Evolutionary conservation across 2,113 vertebrate genomes (phyloP).

Genomic region (Oplegnathus fasciatus): DNA sequence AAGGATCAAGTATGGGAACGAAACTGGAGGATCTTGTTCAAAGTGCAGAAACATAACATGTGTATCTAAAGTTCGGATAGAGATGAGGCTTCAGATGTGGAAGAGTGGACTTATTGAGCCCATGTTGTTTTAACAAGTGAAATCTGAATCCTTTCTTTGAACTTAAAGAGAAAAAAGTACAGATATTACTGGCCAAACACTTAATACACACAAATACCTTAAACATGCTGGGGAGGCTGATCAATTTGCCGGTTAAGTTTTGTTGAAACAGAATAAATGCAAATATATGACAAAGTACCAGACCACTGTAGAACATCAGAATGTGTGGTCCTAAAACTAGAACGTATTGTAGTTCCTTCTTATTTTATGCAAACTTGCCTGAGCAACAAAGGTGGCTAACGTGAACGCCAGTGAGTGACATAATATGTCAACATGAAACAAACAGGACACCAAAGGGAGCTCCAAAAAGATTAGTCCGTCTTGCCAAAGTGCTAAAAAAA

Average conservation of each 20-base stretch:
- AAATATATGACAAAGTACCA: too few relatives aligned
- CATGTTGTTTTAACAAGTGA: conserved; percentile 1
- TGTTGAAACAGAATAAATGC: background rate
- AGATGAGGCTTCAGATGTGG: conserved; percentile 12
- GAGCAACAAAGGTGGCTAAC: background rate
- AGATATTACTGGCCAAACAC: background rate
- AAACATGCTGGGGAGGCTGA: background rate
- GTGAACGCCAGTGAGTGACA: too few relatives aligned
- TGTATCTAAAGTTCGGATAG: conserved; percentile 32
- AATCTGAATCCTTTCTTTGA: conserved; percentile 10
- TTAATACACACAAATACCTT: background rate
- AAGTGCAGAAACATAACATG: conserved; percentile 33
- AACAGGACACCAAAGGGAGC: too few relatives aligned
- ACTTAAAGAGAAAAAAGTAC: background rate
- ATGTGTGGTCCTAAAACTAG: background rate
- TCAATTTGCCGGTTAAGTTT: background rate
- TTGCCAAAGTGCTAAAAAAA: too few relatives aligned
- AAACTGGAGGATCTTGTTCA: conserved; percentile 29
- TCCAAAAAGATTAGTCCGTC: too few relatives aligned
- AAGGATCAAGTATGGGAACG: conserved; percentile 29
- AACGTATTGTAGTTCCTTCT: background rate
- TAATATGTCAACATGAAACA: too few relatives aligned
- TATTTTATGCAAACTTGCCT: background rate
- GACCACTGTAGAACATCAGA: background rate
- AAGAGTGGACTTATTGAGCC: background rate